Evolutionary conservation across 2,797 vertebrate genomes (phyloP).

Genomic region (Anguilla marmorata): DNA sequence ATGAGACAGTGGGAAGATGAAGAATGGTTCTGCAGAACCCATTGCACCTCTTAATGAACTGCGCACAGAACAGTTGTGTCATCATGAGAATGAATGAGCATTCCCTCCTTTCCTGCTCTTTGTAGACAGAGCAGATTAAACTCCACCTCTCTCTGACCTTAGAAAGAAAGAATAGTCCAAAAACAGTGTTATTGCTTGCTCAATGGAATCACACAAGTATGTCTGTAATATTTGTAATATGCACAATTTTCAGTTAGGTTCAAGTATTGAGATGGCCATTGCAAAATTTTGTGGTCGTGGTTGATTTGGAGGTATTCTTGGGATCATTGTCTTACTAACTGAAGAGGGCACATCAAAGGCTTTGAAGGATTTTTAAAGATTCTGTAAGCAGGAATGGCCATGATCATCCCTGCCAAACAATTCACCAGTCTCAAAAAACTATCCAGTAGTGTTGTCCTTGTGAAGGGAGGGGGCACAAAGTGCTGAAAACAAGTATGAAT

Average conservation of each 20-base stretch:
- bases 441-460: no score
- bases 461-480: no score
- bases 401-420: no score
- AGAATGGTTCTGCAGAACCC: constrained; percentile 38
- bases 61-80: constrained; percentile 18
- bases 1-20: constrained; percentile 43
- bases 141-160: neutral
- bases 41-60: constrained; percentile 30
- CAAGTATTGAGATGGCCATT: no score
- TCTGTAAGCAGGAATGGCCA: no score
- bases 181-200: neutral
- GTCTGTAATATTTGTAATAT: neutral
- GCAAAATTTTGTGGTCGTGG: no score
- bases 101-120: constrained; percentile 17
- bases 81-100: constrained; percentile 47
- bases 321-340: no score
- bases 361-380: no score
- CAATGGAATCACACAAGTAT: neutral
- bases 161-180: neutral
- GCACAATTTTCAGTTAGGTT: neutral
- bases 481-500: no score
- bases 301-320: no score
- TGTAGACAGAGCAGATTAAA: neutral
- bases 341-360: no score
- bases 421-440: no score